A percentile compares a stretch with the other conserved stretches of the same genome.
These are phyloP conservation scores for Pithys albifrons DNA, from an alignment of 2,113 vertebrate genomes.

Conservation along the genomic window DNA sequence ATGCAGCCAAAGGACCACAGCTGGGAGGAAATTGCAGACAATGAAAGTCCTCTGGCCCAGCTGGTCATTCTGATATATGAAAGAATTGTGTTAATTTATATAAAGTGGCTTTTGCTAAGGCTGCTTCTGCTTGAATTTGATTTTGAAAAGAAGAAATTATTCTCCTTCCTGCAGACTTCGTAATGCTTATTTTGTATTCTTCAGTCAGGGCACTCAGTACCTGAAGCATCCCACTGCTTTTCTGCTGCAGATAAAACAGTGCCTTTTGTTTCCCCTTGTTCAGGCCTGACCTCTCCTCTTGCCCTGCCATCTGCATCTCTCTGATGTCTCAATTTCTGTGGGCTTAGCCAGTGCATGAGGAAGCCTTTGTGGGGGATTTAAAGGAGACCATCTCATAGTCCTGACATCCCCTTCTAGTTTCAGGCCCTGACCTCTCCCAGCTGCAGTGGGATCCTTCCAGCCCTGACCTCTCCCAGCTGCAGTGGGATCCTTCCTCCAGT, in stretches of 20 bases:
- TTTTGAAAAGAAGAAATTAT: constrained; percentile 49
- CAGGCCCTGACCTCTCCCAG: neutral
- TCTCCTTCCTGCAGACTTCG: neutral
- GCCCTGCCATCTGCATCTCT: neutral
- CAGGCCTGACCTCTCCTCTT: neutral
- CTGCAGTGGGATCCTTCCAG: neutral
- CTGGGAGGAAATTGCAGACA: constrained; percentile 12
- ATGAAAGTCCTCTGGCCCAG: neutral
- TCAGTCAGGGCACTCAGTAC: neutral
- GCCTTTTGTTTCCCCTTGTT: constrained; percentile 1
- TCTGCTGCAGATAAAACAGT: neutral
- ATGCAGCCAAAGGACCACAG: neutral
- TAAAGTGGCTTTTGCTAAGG: constrained; percentile 20
- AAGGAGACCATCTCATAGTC: neutral
- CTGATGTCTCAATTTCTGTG: neutral
- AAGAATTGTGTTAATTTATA: constrained; percentile 43
- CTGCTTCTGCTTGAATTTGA: constrained; percentile 33
- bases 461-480: neutral
- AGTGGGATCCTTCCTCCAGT: neutral
- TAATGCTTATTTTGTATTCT: neutral
- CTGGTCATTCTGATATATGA: neutral
- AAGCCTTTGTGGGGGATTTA: neutral
- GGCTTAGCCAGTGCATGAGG: neutral
- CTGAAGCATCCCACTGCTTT: constrained; percentile 2
- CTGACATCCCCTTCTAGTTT: neutral